Base-by-base conservation (phyloP, 2,888 invertebrate species). In the Megamerina dolium region DNA sequence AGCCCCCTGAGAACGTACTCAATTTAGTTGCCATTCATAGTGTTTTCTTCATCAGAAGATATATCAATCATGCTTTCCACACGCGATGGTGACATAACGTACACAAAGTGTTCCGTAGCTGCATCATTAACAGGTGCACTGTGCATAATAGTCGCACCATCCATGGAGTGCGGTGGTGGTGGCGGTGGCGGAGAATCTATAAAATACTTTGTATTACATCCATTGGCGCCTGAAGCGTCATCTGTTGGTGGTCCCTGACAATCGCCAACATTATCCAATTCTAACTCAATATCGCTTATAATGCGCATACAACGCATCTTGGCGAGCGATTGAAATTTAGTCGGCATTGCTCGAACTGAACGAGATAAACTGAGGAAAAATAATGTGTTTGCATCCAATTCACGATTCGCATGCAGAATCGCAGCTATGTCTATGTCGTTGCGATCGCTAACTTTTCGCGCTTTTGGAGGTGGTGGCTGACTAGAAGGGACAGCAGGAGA, bases 241-340 rank as follows among this genome's bases (percentile, higher is more conserved):
- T 56, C 54, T 0, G 55, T 43, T 0, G 55, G 51, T 16, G 49
- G 43, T 1, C 64, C 64, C 17, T 65, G 61, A 40, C 63, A 63
- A 29, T 65, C 67, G 13, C 42, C 52, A 16, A 59, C 60, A 43
- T 64, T 68, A 46, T 70, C 70, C 45, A 70, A 51, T 40, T 70
- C 70, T 17, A 70, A 49, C 49, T 70, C 70, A n/a, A 67, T 65
- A 47, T 70, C 70, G 35, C 67, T 70, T 2, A 70, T 66, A 5
- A 70, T 68, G 34, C 68, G 65, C 70, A 70, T 69, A 46, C 70
- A 70, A 9, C 68, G 66, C 68, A 70, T 70, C 54, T 70, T 70
- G 9, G 70, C 65, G 43, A 66, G 48, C 3, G 66, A 64, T 41
- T 70, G 70, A 19, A 68, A 67, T 49, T 69, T 68, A 45, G 63